A percentile compares a stretch with the other conserved stretches of the same genome.
Conservation (phyloP, 2,888 invertebrate genomes). For the Diadromus collaris region DNA sequence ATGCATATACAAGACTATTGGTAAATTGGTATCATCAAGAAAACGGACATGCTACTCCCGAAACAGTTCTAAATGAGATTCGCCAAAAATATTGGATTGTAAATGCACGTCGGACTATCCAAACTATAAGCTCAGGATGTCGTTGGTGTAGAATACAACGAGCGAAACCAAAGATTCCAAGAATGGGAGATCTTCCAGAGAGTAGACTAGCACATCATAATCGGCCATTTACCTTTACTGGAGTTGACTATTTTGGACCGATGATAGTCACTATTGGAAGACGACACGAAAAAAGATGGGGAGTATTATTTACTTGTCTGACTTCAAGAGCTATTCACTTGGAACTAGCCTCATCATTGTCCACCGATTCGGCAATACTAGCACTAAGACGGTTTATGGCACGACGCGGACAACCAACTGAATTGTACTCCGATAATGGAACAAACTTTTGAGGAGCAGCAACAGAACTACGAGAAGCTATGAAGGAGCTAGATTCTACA, state of each 20-base stretch:
- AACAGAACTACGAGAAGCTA: slow-evolving; percentile 18
- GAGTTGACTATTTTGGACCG: not conserved
- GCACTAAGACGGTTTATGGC: not conserved
- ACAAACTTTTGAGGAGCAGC: slow-evolving; percentile 10
- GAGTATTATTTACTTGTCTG: not conserved
- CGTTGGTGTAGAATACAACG: not conserved
- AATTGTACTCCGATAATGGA: slow-evolving; percentile 24
- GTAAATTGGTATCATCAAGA: slow-evolving; percentile 40
- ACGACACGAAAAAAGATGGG: not conserved
- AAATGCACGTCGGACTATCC: not conserved
- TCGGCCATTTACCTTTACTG: not conserved
- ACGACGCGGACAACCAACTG: slow-evolving; percentile 5
- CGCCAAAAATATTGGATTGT: slow-evolving; percentile 49
- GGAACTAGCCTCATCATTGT: not conserved
- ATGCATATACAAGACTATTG: slow-evolving; percentile 23
- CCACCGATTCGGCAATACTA: not conserved
- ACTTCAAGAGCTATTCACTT: not conserved
- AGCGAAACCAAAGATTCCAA: not conserved
- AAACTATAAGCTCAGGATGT: not conserved
- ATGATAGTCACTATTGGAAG: not conserved
- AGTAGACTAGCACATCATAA: not conserved
- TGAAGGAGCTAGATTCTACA: not conserved
- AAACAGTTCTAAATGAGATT: slow-evolving; percentile 53
- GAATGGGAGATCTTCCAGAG: not conserved
- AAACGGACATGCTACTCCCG: slow-evolving; percentile 23